A percentile compares a stretch with the other conserved stretches of the same genome.
Conservation (phyloP, 2,888 invertebrate genomes). For the Iselma pallidipennis region DNA sequence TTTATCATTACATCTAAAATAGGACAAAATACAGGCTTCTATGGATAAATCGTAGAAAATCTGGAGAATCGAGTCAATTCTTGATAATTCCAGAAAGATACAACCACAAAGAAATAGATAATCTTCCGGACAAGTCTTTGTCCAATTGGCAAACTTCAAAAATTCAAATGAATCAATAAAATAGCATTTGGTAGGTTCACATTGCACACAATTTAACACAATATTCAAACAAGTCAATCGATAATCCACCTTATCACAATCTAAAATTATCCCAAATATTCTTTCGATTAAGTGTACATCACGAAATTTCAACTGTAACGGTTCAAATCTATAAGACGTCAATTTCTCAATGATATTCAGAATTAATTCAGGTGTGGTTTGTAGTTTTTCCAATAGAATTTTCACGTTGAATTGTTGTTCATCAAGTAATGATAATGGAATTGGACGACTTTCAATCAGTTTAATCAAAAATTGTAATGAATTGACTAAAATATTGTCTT, state of each 20-base stretch:
- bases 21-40: slow-evolving; percentile 42
- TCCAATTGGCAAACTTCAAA: slow-evolving; percentile 43
- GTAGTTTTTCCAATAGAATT: slow-evolving; percentile 30
- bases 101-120: slow-evolving; percentile 31
- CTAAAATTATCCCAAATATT: slow-evolving; percentile 39
- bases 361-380: slow-evolving; percentile 28
- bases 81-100: slow-evolving; percentile 38
- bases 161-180: slow-evolving; percentile 44
- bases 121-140: slow-evolving; percentile 37
- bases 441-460: slow-evolving; percentile 37
- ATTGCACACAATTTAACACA: slow-evolving; percentile 39
- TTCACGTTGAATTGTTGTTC: slow-evolving; percentile 31
- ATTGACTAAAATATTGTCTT: slow-evolving; percentile 29
- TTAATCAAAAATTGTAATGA: slow-evolving; percentile 37
- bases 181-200: slow-evolving; percentile 38
- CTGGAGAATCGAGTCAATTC: slow-evolving; percentile 39
- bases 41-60: slow-evolving; percentile 44
- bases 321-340: slow-evolving; percentile 35
- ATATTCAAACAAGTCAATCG: slow-evolving; percentile 36
- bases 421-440: slow-evolving; percentile 32
- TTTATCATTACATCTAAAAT: slow-evolving; percentile 38
- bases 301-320: slow-evolving; percentile 36
- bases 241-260: slow-evolving; percentile 24
- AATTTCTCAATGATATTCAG: slow-evolving; percentile 37
- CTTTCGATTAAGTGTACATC: slow-evolving; percentile 37